phyloP scores from a whole-genome alignment of 2,888 invertebrate genomes.

The Pyrocoelia pectoralis region DNA sequence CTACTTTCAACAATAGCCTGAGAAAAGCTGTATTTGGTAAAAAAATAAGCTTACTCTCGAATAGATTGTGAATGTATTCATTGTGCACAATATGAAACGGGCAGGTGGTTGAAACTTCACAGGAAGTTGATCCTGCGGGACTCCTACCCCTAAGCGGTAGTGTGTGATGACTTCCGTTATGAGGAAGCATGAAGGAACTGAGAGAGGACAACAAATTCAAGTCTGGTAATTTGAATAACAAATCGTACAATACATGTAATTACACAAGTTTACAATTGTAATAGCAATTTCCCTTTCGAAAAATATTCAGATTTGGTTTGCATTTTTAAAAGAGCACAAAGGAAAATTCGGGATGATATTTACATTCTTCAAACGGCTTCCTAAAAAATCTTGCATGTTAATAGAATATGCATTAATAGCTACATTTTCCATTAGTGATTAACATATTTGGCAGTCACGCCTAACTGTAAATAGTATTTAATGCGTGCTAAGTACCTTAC shows the following conservation, averaged over 20 bases:
- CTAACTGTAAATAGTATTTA: too few species aligned
- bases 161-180: conserved; percentile 45
- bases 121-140: conserved; percentile 43
- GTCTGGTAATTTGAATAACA: conserved; percentile 28
- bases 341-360: too few species aligned
- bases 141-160: conserved; percentile 43
- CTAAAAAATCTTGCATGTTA: too few species aligned
- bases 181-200: conserved; percentile 37
- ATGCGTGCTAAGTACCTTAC: too few species aligned
- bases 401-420: too few species aligned
- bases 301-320: too few species aligned
- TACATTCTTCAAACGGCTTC: too few species aligned
- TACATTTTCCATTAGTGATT: too few species aligned
- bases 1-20: conserved; percentile 15
- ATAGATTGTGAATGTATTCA: conserved; percentile 31
- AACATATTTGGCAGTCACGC: too few species aligned
- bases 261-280: conserved; percentile 13
- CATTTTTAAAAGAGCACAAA: too few species aligned
- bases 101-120: conserved; percentile 39
- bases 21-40: conserved; percentile 21
- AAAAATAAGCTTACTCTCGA: conserved; percentile 23
- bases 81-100: conserved; percentile 31
- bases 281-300: not conserved
- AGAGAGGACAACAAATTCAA: conserved; percentile 39
- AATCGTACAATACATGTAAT: conserved; percentile 22